Conservation (phyloP, 2,888 invertebrate species). For the Eilema caniola region DNA sequence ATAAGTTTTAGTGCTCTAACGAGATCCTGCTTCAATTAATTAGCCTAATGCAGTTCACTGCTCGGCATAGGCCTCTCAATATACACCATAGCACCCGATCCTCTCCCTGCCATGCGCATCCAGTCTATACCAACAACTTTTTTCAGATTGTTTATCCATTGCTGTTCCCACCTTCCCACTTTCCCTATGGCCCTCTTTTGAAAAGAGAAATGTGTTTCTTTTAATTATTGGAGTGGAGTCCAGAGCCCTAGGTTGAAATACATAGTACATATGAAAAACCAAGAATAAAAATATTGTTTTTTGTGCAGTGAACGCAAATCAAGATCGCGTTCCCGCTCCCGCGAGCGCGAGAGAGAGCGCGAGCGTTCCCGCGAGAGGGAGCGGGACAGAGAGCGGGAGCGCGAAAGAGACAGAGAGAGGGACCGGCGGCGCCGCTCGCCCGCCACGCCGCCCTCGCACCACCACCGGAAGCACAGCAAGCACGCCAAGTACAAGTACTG, state of each 20-base stretch:
- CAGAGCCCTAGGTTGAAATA: not conserved
- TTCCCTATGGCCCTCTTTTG: too few species aligned
- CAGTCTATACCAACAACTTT: not conserved
- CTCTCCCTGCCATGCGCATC: not conserved
- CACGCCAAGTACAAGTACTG: slow-evolving; percentile 82
- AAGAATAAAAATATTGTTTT: not conserved
- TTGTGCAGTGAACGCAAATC: slow-evolving; percentile 71
- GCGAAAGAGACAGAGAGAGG: slow-evolving; percentile 64
- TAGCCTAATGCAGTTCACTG: too few species aligned
- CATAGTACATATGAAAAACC: too few species aligned
- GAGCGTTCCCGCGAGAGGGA: slow-evolving; percentile 63
- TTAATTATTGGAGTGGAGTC: too few species aligned
- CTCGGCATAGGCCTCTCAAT: too few species aligned
- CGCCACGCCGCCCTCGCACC: slow-evolving; percentile 77
- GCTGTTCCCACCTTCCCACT: too few species aligned
- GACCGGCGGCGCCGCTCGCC: slow-evolving; percentile 73
- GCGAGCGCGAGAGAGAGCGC: slow-evolving; percentile 63
- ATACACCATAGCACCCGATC: too few species aligned
- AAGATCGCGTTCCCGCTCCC: slow-evolving; percentile 72
- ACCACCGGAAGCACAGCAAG: slow-evolving; percentile 78
- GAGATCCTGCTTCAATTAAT: too few species aligned
- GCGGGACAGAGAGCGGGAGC: slow-evolving; percentile 65
- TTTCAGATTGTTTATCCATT: too few species aligned
- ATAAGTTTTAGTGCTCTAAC: too few species aligned
- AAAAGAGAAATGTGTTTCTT: too few species aligned